Base-by-base conservation (phyloP, 2,797 vertebrate species). In the Kryptopterus vitreolus region DNA sequence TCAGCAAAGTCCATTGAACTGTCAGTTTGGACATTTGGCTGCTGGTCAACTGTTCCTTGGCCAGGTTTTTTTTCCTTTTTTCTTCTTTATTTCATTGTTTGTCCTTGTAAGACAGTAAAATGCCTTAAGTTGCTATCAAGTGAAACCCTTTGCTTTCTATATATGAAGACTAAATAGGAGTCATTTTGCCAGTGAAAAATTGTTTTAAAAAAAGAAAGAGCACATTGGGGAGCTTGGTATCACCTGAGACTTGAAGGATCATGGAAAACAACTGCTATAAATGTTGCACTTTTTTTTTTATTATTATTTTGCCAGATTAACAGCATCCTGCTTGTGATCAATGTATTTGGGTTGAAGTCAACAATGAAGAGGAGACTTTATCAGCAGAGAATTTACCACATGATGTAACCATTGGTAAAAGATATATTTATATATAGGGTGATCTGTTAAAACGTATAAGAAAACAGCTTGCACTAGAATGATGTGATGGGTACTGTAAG, bases 161-260 rank as follows among this genome's bases (percentile, higher is more conserved):
- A 13, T 58, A 35, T 33, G 9, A 59, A 3, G 26, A 24, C 18
- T 0, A 8, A 18, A 35, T 24, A 26, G 13, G 3, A 1, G 12
- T 1, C 12, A 63, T 78, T n/a, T 77, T 73, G 77, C 77, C 74
- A 82, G 74, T n/a, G n/a, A 85, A 82, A 73, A 81, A 80, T 80
- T 77, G 29, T 77, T 82, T n/a, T n/a, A n/a, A n/a, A 61, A 84
- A 77, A 79, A 72, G 76, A 76, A 79, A 70, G 52, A 77, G 31
- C 3, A 1, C 31, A 8, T 10, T 22, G 10, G 48, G 52, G 4
- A 33, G 22, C 13, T 43, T 5, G 20, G 55, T 61, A 48, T 6
- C 7, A 38, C 18, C 2, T 12, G 20, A 59, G 20, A 1, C 22
- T 18, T 11, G 2, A 13, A 48, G 18, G 26, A 43, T 20, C 12